Percentiles rank a stretch among this genome's conserved stretches.
These are phyloP conservation scores for Belgica antarctica DNA, from an alignment of 2,888 invertebrate species.

Conservation along the genomic window DNA sequence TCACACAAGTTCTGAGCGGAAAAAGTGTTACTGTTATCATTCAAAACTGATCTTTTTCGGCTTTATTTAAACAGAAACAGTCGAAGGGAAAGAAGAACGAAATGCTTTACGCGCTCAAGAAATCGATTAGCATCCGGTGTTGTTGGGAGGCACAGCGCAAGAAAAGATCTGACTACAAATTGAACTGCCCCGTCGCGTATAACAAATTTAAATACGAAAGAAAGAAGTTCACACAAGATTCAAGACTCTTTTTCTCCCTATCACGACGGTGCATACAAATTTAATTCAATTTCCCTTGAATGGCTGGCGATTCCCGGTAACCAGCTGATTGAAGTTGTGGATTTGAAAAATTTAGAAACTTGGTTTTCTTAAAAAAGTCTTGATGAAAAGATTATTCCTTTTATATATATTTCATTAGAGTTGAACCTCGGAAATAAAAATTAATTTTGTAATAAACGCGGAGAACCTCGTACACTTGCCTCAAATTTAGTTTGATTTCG, in stretches of 20 bases:
- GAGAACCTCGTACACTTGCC: too few species aligned
- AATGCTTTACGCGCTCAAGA: constrained; percentile 19
- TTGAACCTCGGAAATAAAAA: too few species aligned
- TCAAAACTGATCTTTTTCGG: constrained; percentile 16
- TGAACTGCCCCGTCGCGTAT: not conserved
- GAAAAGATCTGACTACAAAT: constrained; percentile 21
- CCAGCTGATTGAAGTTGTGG: too few species aligned
- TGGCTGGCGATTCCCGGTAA: not conserved
- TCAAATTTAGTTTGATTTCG: too few species aligned
- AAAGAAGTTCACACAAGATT: not conserved
- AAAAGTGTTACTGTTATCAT: constrained; percentile 25
- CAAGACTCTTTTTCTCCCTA: constrained; percentile 20
- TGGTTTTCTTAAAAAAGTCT: too few species aligned
- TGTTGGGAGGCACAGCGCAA: not conserved
- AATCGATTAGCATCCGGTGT: constrained; percentile 43
- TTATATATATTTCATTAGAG: too few species aligned
- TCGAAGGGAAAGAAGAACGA: not conserved
- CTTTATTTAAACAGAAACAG: constrained; percentile 3
- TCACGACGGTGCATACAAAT: constrained; percentile 9
- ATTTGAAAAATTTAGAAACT: too few species aligned
- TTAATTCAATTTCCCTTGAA: not conserved
- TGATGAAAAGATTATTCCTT: too few species aligned
- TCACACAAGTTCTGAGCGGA: not conserved
- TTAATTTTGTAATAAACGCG: too few species aligned
- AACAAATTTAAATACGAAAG: constrained; percentile 1